These are phyloP conservation scores for Zaprionus lineosus DNA, from an alignment of 2,888 invertebrate species.

Conservation along the genomic window DNA sequence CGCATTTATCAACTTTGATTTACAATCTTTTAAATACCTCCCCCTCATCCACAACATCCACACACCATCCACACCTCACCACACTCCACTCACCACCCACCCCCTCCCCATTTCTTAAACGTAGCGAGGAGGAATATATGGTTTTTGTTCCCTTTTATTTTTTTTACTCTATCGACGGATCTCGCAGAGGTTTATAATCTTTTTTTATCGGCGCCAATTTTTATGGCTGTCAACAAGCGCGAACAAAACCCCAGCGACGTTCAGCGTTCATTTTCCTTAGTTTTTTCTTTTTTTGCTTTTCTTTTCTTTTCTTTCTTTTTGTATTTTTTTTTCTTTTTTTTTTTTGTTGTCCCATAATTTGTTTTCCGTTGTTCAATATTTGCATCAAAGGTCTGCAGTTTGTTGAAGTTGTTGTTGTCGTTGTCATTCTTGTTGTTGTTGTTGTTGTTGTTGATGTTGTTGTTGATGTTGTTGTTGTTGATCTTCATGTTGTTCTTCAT, in stretches of 20 bases:
- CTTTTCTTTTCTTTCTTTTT: neutral
- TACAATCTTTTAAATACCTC: too few relatives aligned
- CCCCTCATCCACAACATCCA: too few relatives aligned
- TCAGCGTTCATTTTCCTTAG: conserved; percentile 11
- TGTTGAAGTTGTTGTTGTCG: conserved; percentile 32
- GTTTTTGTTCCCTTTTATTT: too few relatives aligned
- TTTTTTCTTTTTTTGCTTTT: neutral
- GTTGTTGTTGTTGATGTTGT: conserved; percentile 7
- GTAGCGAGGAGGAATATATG: conserved; percentile 22
- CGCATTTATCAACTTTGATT: too few relatives aligned
- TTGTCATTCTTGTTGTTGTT: conserved; percentile 2
- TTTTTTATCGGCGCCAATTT: conserved; percentile 63
- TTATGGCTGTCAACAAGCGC: conserved; percentile 59
- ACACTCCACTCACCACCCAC: too few relatives aligned
- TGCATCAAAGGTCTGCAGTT: conserved; percentile 51
- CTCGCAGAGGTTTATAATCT: too few relatives aligned
- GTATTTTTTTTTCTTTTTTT: conserved; percentile 1
- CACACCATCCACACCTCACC: too few relatives aligned
- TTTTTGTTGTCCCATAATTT: neutral
- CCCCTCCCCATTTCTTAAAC: too few relatives aligned
- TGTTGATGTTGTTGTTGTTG: conserved; percentile 22
- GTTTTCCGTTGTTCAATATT: conserved; percentile 43
- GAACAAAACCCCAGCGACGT: conserved; percentile 30
- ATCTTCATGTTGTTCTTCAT: conserved; percentile 22
- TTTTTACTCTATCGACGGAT: too few relatives aligned